phyloP scores from a whole-genome alignment of 2,797 vertebrate genomes.

The Prionace glauca region DNA sequence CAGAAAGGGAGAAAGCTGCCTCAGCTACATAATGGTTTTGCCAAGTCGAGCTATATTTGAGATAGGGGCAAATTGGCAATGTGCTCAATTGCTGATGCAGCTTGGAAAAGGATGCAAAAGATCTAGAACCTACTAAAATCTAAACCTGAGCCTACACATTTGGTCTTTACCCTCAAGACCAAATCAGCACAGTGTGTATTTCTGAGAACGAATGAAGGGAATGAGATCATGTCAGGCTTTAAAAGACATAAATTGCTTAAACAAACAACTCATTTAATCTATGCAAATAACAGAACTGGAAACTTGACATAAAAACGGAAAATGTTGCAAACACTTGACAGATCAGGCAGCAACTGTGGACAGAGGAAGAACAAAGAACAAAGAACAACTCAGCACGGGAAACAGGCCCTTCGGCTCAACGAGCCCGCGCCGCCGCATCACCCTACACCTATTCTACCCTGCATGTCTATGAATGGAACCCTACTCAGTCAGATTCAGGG shows the following conservation, averaged over 20 bases:
- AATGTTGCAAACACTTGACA: background rate
- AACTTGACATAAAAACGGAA: background rate
- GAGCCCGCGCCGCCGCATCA: no score
- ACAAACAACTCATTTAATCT: background rate
- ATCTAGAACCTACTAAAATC: background rate
- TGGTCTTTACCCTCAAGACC: background rate
- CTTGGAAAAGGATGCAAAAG: background rate
- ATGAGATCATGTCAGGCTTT: background rate
- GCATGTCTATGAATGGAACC: no score
- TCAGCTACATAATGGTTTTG: background rate
- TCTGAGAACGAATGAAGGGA: background rate
- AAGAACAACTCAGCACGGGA: no score
- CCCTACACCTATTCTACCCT: no score
- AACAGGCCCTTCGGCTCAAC: no score
- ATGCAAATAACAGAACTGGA: background rate
- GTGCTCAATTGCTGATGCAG: background rate
- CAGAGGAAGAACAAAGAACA: no score
- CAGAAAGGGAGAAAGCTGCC: background rate
- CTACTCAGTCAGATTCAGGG: no score
- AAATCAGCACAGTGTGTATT: background rate
- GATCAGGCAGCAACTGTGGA: background rate
- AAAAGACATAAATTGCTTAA: background rate
- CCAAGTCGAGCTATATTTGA: background rate
- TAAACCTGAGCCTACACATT: background rate
- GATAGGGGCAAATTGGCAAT: background rate